Evolutionary conservation across 2,113 vertebrate species (phyloP).

Genomic region (Nestor notabilis): DNA sequence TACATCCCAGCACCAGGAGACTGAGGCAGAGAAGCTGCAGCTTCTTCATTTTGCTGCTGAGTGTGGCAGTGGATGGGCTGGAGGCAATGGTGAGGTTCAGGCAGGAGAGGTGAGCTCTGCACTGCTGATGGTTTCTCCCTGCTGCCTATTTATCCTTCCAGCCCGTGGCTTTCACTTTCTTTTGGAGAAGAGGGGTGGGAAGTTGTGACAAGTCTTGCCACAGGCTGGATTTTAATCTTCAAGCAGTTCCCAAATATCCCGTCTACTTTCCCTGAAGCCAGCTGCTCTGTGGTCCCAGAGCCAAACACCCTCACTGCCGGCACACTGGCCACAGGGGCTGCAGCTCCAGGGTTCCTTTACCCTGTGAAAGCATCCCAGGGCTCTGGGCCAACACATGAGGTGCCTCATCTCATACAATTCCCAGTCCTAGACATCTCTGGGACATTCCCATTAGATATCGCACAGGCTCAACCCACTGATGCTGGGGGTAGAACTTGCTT

Average conservation of each 20-base stretch:
- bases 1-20: neutral
- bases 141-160: conserved; percentile 20
- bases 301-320: neutral
- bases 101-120: neutral
- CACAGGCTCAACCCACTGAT: neutral
- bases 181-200: neutral
- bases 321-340: neutral
- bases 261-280: neutral
- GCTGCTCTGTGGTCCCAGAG: neutral
- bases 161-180: conserved; percentile 40
- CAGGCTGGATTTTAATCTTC: neutral
- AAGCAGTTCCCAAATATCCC: neutral
- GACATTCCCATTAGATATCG: rapidly evolving
- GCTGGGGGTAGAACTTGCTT: rapidly evolving
- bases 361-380: neutral
- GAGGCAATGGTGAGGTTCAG: rapidly evolving
- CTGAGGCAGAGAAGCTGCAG: neutral
- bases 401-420: neutral
- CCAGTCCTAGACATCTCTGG: neutral
- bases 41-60: neutral
- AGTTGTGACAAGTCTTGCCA: neutral
- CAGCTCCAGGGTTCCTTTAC: neutral
- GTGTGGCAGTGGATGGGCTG: neutral
- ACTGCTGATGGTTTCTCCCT: neutral
- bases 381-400: neutral